Evolutionary conservation across 2,888 invertebrate species (phyloP).

Genomic region (Biston stratarius): DNA sequence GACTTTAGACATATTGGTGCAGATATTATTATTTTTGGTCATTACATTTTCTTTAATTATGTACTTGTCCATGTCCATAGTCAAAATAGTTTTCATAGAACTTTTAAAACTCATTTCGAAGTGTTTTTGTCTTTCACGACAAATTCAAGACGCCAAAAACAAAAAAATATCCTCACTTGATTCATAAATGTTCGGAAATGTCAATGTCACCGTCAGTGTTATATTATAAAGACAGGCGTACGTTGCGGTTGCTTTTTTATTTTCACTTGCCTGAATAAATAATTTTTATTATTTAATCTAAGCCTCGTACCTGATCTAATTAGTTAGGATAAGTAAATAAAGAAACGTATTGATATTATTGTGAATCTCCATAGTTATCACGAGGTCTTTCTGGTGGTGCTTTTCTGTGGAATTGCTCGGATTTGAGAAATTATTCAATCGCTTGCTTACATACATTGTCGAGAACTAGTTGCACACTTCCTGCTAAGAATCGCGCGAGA

Average conservation of each 20-base stretch:
- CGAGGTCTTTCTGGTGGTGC: background rate
- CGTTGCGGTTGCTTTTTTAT: constrained; percentile 23
- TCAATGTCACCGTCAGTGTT: constrained; percentile 15
- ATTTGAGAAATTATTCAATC: constrained; percentile 43
- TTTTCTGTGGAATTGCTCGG: constrained; percentile 13
- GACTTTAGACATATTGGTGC: too few relatives aligned
- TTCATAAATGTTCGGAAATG: too few relatives aligned
- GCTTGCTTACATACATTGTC: constrained; percentile 48
- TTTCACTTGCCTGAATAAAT: constrained; percentile 32
- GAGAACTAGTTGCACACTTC: constrained; percentile 65
- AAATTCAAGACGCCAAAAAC: too few relatives aligned
- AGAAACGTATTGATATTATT: constrained; percentile 25
- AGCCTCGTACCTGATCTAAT: constrained; percentile 7
- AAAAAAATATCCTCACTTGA: too few relatives aligned
- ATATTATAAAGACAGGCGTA: constrained; percentile 12
- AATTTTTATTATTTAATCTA: background rate
- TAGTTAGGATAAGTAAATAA: constrained; percentile 33
- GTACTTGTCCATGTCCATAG: too few relatives aligned
- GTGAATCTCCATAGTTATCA: constrained; percentile 24
- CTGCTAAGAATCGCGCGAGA: constrained; percentile 69
- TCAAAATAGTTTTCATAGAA: too few relatives aligned
- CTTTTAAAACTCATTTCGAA: too few relatives aligned
- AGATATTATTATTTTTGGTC: too few relatives aligned
- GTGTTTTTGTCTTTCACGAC: too few relatives aligned
- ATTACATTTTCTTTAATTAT: too few relatives aligned